Percentiles rank a stretch among this genome's conserved stretches.
Evolutionary conservation across 2,113 vertebrate genomes (phyloP).

Genomic region (Ceyx margarethae): DNA sequence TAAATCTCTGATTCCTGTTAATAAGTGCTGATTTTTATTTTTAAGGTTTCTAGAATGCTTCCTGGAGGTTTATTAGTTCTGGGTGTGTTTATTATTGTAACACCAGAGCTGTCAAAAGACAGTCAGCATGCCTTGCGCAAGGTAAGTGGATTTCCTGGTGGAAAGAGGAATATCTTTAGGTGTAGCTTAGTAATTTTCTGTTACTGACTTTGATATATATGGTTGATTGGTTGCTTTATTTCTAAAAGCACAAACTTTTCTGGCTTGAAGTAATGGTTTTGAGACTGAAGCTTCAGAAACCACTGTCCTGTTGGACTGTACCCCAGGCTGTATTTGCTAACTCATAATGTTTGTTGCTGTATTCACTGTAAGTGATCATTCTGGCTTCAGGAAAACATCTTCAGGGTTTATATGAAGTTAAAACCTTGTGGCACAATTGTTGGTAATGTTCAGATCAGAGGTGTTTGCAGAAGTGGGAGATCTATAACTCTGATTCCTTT

Average conservation of each 20-base stretch:
- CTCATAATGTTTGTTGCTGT: not conserved
- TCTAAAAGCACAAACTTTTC: not conserved
- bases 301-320: not conserved
- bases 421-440: not conserved
- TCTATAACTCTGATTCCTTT: not conserved
- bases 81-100: conserved; percentile 85
- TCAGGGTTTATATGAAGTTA: not conserved
- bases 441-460: not conserved
- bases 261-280: not conserved
- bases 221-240: not conserved
- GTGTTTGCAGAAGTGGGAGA: not conserved
- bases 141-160: conserved; percentile 62
- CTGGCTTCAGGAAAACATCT: not conserved
- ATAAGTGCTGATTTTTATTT: not conserved
- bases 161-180: not conserved
- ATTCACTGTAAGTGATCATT: not conserved
- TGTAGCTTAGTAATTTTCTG: not conserved
- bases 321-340: not conserved
- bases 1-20: not conserved
- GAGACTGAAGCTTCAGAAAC: not conserved
- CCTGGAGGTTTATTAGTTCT: conserved; percentile 87
- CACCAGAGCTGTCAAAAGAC: conserved; percentile 82
- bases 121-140: conserved; percentile 79
- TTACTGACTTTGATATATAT: not conserved
- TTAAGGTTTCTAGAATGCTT: conserved; percentile 91